Percentiles rank a stretch among this genome's conserved stretches.
Conservation (phyloP, 2,797 vertebrate genomes). For the Artibeus lituratus region DNA sequence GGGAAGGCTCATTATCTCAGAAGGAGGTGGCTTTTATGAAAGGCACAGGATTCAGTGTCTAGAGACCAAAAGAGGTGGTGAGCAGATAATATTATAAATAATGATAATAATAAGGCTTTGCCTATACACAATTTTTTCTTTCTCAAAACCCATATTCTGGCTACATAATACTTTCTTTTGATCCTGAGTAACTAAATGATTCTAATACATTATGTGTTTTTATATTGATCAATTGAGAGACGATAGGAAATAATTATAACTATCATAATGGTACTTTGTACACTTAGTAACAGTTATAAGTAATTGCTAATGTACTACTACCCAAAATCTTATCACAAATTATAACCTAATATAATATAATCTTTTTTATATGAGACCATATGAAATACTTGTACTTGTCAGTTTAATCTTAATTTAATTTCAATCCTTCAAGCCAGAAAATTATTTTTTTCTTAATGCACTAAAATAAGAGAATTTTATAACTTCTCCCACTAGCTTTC, state of each 20-base stretch:
- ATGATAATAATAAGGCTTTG: background rate
- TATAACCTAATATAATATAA: background rate
- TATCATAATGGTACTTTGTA: background rate
- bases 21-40: background rate
- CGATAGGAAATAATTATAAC: background rate
- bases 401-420: constrained; percentile 14
- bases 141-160: background rate
- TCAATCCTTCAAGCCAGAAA: background rate
- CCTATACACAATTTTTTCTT: background rate
- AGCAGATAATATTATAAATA: background rate
- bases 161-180: background rate
- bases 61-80: background rate
- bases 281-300: background rate
- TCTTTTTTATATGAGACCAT: background rate
- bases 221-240: background rate
- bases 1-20: background rate
- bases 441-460: background rate
- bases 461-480: background rate
- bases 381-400: background rate
- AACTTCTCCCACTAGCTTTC: background rate
- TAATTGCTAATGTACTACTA: background rate
- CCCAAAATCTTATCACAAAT: background rate
- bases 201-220: background rate
- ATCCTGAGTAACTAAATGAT: background rate
- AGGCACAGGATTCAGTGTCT: background rate